Percentiles rank a stretch among this genome's conserved stretches.
These are phyloP conservation scores for Tragelaphus eurycerus DNA, from an alignment of 2,797 vertebrate species.

Conservation along the genomic window DNA sequence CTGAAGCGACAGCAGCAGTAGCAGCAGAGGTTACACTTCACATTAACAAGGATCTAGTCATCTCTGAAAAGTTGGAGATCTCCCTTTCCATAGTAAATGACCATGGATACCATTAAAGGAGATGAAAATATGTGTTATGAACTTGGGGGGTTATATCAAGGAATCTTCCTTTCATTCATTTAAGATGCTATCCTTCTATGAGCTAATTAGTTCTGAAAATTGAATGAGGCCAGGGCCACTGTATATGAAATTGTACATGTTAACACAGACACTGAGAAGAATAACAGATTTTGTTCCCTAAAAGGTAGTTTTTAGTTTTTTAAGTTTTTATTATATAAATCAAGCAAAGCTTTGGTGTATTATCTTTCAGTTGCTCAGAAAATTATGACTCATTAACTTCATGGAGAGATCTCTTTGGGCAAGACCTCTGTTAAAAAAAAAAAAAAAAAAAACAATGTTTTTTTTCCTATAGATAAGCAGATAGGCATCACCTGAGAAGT, in stretches of 20 bases:
- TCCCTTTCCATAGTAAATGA: not conserved
- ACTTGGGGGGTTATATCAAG: not conserved
- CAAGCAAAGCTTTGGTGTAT: not conserved
- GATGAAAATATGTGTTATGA: not conserved
- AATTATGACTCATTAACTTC: not conserved
- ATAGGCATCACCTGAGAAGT: not conserved
- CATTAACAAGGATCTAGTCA: not conserved
- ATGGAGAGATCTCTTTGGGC: not conserved
- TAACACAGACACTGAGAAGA: not conserved
- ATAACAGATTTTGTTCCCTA: not conserved
- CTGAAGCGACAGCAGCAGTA: too few relatives aligned
- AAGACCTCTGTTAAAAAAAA: not conserved
- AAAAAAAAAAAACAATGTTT: too few relatives aligned
- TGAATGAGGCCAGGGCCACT: not conserved
- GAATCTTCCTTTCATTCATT: not conserved
- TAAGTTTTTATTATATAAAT: not conserved
- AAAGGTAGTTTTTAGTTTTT: not conserved
- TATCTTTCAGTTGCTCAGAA: not conserved
- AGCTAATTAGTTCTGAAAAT: not conserved
- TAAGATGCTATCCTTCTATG: not conserved
- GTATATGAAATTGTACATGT: not conserved
- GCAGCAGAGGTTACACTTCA: not conserved
- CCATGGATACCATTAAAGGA: not conserved
- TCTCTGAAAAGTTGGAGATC: slow-evolving; percentile 20
- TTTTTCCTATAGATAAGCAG: not conserved